A percentile compares a stretch with the other conserved stretches of the same genome.
Conservation (phyloP, 30 jellyfish, hydroid and myxozoan species). For the Nemopilema nomurai region DNA sequence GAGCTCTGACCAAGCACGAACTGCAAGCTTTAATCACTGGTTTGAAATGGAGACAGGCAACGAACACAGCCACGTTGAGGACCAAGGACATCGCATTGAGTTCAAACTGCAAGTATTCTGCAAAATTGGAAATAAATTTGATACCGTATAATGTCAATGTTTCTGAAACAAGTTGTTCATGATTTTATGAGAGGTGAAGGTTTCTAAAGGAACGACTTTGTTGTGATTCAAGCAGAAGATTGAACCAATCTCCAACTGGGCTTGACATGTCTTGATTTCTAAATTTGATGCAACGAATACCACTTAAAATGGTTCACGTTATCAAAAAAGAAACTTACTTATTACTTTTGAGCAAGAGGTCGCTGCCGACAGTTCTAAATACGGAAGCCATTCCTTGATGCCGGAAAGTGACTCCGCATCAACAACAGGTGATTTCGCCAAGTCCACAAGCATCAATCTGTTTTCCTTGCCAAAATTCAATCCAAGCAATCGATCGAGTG, state of each 20-base stretch:
- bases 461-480: conserved; percentile 34
- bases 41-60: neutral
- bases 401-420: neutral
- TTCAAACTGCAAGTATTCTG: neutral
- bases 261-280: too few relatives aligned
- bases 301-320: too few relatives aligned
- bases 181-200: too few relatives aligned
- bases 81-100: neutral
- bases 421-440: neutral
- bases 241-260: too few relatives aligned
- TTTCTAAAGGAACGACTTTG: too few relatives aligned
- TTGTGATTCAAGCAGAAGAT: too few relatives aligned
- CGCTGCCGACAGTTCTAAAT: neutral
- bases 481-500: conserved; percentile 10
- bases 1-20: neutral
- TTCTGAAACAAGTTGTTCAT: too few relatives aligned
- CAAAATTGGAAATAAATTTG: neutral
- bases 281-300: too few relatives aligned
- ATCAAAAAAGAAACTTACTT: neutral
- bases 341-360: neutral
- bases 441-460: neutral
- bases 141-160: too few relatives aligned
- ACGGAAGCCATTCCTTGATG: neutral
- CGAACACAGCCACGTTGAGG: conserved; percentile 2
- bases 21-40: conserved; percentile 27